Evolutionary conservation across 2,888 invertebrate species (phyloP), one percentile per base, ranked within the genome.

Genomic region (Cepaea hortensis): DNA sequence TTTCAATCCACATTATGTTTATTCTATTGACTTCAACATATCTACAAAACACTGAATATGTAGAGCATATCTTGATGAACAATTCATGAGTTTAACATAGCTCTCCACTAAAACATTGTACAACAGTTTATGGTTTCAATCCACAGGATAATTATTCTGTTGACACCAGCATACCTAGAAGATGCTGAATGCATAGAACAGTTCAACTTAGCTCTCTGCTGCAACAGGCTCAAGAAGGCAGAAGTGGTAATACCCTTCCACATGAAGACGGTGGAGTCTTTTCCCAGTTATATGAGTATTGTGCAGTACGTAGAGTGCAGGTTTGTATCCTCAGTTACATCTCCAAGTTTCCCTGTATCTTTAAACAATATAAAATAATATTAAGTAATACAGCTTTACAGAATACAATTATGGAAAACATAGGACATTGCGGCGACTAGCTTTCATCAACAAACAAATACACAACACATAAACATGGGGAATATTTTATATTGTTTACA

Each of bases 281-380:
- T 94, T 61, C 94, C 94, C 3, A 90, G 91, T 73, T 94, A 94
- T 89, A 93, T 94, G 92, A 90, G 88, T 35, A 89, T 93, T 35
- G 91, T 93, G 7, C 94, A 94, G 89, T 94, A 93, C 91, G 90
- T 91, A 68, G 93, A 93, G 86, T 93, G 93, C 90, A 91, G 93
- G 94, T 93, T 85, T 80, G 90, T 87, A n/a, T 13, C 23, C 68
- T 5, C 18, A 68, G 4, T 50, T 81, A 55, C 48, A 3, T 72
- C 35, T 20, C 23, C 13, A 55, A 11, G 55, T 13, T 23, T 88
- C 18, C 20, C 72, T 81, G 20, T 23, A 75, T 9, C 68, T 68
- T n/a, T 68, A 35, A 35, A 35, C 35, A 35, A 35, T 35, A 35
- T 35, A 35, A 35, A 35, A 35, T 35, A 35, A 35, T 35, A 35